These are phyloP conservation scores for Acanthosepion lycidas DNA, from an alignment of 2,888 invertebrate species.

Conservation along the genomic window DNA sequence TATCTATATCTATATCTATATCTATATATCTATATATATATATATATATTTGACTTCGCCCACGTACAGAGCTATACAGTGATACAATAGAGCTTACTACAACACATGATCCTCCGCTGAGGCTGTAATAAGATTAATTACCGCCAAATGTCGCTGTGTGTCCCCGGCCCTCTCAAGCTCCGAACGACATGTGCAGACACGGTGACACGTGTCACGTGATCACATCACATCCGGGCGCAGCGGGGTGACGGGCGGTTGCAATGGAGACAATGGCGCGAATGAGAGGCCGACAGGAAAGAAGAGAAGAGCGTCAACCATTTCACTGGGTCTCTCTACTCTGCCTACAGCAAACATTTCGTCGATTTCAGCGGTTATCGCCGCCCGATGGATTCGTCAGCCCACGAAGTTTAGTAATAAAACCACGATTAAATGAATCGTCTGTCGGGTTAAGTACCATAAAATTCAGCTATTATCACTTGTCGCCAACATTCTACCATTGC, in stretches of 20 bases:
- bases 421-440: conserved; percentile 11
- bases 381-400: neutral
- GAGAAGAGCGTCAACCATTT: too few species aligned
- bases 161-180: neutral
- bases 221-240: neutral
- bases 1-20: neutral
- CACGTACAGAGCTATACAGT: neutral
- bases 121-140: conserved; percentile 10
- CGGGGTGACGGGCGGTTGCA: neutral
- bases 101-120: neutral
- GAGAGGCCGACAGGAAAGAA: neutral
- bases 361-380: neutral
- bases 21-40: neutral
- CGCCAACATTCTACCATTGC: neutral
- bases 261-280: neutral
- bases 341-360: neutral
- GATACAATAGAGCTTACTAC: neutral
- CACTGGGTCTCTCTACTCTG: too few species aligned
- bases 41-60: neutral
- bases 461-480: neutral
- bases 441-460: neutral
- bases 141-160: neutral
- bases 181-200: neutral
- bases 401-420: conserved; percentile 8
- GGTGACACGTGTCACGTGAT: conserved; percentile 1